phyloP scores from a whole-genome alignment of 2,113 vertebrate species.

The Callospermophilus lateralis region DNA sequence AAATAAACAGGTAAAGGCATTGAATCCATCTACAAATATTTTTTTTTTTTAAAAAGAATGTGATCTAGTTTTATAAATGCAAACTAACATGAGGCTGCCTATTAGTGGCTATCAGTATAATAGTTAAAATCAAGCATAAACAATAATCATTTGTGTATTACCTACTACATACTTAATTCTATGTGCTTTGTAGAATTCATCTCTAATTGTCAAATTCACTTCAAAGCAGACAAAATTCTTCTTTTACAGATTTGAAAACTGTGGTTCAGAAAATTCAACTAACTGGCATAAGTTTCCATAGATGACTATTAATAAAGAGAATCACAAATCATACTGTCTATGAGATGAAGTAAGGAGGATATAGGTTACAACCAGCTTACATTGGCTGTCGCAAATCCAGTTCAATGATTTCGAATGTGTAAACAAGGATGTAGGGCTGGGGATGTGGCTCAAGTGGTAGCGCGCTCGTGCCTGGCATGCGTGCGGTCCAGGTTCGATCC shows the following conservation, averaged over 20 bases:
- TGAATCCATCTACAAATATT: too few relatives aligned
- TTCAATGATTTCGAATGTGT: slow-evolving; percentile 8
- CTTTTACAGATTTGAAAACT: slow-evolving; percentile 21
- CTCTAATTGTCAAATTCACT: slow-evolving; percentile 25
- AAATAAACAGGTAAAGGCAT: too few relatives aligned
- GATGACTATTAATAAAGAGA: neutral
- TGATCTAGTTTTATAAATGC: neutral
- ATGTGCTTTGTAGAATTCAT: neutral
- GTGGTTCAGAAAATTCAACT: slow-evolving; percentile 8
- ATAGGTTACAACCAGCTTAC: neutral
- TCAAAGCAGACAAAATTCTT: slow-evolving; percentile 4
- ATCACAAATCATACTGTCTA: neutral
- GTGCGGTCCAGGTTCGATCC: accelerated
- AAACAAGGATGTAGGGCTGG: neutral
- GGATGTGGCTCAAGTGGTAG: too few relatives aligned
- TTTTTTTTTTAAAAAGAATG: neutral
- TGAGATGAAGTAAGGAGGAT: neutral
- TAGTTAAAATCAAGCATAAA: neutral
- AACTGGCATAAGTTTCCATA: slow-evolving; percentile 25
- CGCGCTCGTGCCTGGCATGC: too few relatives aligned
- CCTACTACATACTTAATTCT: neutral
- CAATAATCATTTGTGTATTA: neutral
- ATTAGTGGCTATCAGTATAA: neutral
- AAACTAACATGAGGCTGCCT: slow-evolving; percentile 7
- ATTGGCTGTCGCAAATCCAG: neutral